Base-by-base conservation (phyloP, 2,113 vertebrate species). In the Lamprologus ornatipinnis region DNA sequence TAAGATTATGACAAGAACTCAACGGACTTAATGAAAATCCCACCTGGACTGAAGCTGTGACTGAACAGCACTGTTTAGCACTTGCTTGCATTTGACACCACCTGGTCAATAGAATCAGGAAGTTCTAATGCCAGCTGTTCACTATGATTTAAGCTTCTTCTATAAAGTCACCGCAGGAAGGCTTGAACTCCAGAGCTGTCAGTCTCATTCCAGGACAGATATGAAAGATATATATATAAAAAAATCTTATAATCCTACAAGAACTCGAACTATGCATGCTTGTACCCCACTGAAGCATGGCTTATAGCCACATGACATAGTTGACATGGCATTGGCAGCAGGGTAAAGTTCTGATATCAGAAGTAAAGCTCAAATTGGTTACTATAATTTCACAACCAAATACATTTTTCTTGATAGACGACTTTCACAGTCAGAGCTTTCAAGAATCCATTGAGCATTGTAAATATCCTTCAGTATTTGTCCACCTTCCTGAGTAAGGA, bases 381-480 rank as follows among this genome's bases (percentile, higher is more conserved):
- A 28, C 7, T 68, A 75, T 63, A 82, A 80, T 57, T 58, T 78
- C 49, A 15, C 8, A 31, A 14, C 78, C 86, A 87, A n/a, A 53
- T 33, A 42, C 45, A 37, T 79, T 35, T 5, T 84, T 35, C 57
- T 33, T 53, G 78, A 83, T 49, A 73, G 23, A 42, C 4, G 13
- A 14, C 33, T 49, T 78, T 75, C 26, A 33, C 58, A 83, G 82
- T 87, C 23, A 68, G 35, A 51, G 80, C 35, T 54, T 81, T 79
- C 83, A 85, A 89, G 82, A 90, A 92, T 85, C 68, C 55, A 81
- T 73, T 91, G 90, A 45, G 89, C 91, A 89, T 94, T 97, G 97
- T 97, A 97, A 94, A 98, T 97, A 97, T 91, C 93, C 93, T 89
- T 91, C 91, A 88, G 90, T 92, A 90, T 95, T 91, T 70, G 26